Evolutionary conservation across 1,140 invertebrate species (phyloP).

Genomic region (Oryzaephilus surinamensis): DNA sequence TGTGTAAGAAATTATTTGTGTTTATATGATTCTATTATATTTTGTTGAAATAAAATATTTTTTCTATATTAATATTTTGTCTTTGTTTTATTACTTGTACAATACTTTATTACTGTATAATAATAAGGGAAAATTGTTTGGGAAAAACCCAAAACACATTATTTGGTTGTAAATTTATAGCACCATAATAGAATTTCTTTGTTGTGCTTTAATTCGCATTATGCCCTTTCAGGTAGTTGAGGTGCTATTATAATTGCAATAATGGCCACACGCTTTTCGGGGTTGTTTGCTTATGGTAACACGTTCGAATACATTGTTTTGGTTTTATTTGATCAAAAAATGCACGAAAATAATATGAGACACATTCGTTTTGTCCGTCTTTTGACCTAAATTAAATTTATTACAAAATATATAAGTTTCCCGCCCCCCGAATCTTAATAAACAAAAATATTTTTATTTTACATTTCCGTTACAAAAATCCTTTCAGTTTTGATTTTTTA

Average conservation of each 20-base stretch:
- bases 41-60: slow-evolving; percentile 25
- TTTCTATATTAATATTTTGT: slow-evolving; percentile 11
- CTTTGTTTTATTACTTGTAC: no score
- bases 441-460: background rate
- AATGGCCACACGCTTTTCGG: background rate
- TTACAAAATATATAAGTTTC: no score
- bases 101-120: no score
- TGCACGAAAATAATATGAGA: no score
- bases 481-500: no score
- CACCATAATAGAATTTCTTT: background rate
- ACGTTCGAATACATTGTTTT: background rate
- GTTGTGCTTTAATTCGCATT: slow-evolving; percentile 3
- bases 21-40: slow-evolving; percentile 13
- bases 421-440: slow-evolving; percentile 4
- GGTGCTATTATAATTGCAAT: background rate
- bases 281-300: slow-evolving; percentile 1
- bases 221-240: background rate
- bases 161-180: background rate
- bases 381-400: slow-evolving; percentile 1
- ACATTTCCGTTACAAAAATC: slow-evolving; percentile 7
- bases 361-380: slow-evolving; percentile 1
- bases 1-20: slow-evolving; percentile 6
- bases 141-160: background rate
- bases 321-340: slow-evolving; percentile 2
- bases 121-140: no score